Conservation (phyloP, 2,113 vertebrate genomes). For the Oncorhynchus nerka region DNA sequence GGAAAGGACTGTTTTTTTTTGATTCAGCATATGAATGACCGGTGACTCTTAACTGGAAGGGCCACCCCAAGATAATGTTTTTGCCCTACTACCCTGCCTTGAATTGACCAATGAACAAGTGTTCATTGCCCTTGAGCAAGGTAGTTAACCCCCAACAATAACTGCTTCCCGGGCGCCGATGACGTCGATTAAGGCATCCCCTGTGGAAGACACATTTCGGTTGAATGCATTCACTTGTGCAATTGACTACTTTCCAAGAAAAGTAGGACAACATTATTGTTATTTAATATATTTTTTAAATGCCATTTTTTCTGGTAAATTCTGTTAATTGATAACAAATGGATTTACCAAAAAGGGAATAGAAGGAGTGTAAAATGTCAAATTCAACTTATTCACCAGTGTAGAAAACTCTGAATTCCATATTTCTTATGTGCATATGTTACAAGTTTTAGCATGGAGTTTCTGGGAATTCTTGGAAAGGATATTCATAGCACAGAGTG, state of each 20-base stretch:
- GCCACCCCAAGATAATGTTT: not conserved
- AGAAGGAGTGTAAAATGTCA: conserved; percentile 26
- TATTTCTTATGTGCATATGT: conserved; percentile 59
- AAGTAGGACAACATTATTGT: not conserved
- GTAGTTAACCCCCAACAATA: too few relatives aligned
- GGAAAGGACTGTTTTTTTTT: not conserved
- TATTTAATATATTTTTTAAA: conserved; percentile 55
- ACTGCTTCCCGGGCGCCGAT: too few relatives aligned
- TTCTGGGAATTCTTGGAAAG: conserved; percentile 74
- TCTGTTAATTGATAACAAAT: conserved; percentile 55
- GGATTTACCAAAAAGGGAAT: conserved; percentile 61
- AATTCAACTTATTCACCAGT: conserved; percentile 53
- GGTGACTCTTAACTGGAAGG: not conserved
- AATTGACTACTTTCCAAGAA: too few relatives aligned
- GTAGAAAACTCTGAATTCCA: conserved; percentile 55
- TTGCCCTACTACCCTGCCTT: not conserved
- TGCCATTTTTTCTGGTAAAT: conserved; percentile 60
- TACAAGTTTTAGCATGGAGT: conserved; percentile 61
- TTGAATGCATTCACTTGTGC: too few relatives aligned
- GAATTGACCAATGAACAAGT: conserved; percentile 1
- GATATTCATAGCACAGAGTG: conserved; percentile 77
- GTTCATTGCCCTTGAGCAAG: too few relatives aligned
- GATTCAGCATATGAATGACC: not conserved
- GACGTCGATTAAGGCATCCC: too few relatives aligned
- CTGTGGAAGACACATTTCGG: too few relatives aligned